phyloP scores from a whole-genome alignment of 2,888 invertebrate species.

The Dorcus parallelipipedus region DNA sequence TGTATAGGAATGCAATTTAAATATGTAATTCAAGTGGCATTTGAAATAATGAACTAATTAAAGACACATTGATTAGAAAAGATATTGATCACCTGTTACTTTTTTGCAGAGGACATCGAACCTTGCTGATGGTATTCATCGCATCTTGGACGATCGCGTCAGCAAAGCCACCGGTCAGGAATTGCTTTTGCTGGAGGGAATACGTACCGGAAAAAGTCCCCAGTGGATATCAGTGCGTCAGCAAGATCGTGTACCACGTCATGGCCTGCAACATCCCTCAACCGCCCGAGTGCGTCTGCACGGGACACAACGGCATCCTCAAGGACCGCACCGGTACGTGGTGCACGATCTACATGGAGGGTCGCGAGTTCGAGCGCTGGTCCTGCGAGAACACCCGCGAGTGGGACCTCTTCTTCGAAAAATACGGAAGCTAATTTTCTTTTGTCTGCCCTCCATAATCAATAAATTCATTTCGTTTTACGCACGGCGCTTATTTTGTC shows the following conservation, averaged over 20 bases:
- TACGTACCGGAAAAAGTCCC: slow-evolving; percentile 15
- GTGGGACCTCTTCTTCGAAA: slow-evolving; percentile 39
- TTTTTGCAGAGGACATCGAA: background rate
- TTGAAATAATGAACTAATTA: no score
- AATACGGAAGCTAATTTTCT: background rate
- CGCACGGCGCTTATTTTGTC: no score
- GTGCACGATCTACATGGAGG: slow-evolving; percentile 38
- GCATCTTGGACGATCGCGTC: background rate
- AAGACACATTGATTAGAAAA: no score
- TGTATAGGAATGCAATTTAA: background rate
- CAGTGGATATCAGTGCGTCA: slow-evolving; percentile 19
- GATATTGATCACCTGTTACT: no score
- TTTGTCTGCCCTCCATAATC: no score
- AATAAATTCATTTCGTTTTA: no score
- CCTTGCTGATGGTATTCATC: background rate
- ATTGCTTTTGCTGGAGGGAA: slow-evolving; percentile 24
- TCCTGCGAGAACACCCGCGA: slow-evolving; percentile 39
- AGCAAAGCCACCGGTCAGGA: background rate
- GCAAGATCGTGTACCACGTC: slow-evolving; percentile 17
- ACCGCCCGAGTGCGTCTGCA: slow-evolving; percentile 24
- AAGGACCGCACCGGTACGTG: slow-evolving; percentile 41
- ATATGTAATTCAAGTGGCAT: no score
- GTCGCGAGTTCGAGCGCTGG: slow-evolving; percentile 38
- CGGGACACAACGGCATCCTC: slow-evolving; percentile 29
- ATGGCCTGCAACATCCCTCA: slow-evolving; percentile 25